These are phyloP conservation scores for Oxytorus armatus DNA, from an alignment of 2,888 invertebrate genomes.

Conservation along the genomic window DNA sequence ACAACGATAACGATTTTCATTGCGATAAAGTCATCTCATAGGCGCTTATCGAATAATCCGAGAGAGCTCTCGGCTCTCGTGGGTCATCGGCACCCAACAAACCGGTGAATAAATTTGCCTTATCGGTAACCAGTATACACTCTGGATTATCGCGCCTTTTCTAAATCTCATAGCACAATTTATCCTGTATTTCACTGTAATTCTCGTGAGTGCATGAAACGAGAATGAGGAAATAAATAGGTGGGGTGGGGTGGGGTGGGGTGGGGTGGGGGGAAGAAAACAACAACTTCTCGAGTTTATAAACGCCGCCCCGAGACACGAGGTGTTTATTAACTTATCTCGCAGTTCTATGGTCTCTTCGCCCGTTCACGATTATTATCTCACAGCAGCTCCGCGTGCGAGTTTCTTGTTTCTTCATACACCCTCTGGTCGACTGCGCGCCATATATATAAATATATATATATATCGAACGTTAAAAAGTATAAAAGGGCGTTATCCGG, in stretches of 20 bases:
- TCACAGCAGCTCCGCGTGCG: constrained; percentile 48
- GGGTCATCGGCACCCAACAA: constrained; percentile 54
- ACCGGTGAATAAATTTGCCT: constrained; percentile 60
- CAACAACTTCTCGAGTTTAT: constrained; percentile 43
- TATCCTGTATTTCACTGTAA: constrained; percentile 53
- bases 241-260: constrained; percentile 1
- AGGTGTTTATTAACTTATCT: constrained; percentile 68
- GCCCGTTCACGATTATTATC: constrained; percentile 60
- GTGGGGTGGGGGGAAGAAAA: not conserved
- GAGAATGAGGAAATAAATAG: constrained; percentile 5
- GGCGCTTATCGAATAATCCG: constrained; percentile 66
- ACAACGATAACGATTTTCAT: constrained; percentile 59
- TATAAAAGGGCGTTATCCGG: no score
- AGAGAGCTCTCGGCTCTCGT: constrained; percentile 11
- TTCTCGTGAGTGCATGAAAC: constrained; percentile 35
- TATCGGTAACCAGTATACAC: constrained; percentile 59
- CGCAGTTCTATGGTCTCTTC: constrained; percentile 56
- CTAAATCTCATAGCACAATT: constrained; percentile 53
- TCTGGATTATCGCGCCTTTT: constrained; percentile 49
- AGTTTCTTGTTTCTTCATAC: constrained; percentile 27
- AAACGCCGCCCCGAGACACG: constrained; percentile 54
- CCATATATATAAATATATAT: no score
- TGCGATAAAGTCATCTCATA: constrained; percentile 62
- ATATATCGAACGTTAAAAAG: no score
- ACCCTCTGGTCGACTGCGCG: constrained; percentile 13